Evolutionary conservation across 2,797 vertebrate species (phyloP).

Genomic region (Avahi laniger): DNA sequence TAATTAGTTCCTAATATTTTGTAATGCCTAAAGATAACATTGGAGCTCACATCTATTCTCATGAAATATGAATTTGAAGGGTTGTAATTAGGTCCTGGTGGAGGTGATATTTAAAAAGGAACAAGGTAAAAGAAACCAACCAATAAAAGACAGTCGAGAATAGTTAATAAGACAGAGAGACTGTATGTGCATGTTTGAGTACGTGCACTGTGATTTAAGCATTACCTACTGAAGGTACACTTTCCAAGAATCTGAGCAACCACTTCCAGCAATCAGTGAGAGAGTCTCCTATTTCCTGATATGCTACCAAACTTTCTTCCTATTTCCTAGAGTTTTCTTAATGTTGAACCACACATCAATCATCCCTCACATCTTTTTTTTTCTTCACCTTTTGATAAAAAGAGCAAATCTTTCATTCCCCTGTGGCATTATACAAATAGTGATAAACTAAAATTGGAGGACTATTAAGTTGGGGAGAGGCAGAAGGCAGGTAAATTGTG

Average conservation of each 20-base stretch:
- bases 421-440: not conserved
- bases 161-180: not conserved
- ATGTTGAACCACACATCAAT: not conserved
- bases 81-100: conserved; percentile 63
- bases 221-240: not conserved
- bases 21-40: conserved; percentile 44
- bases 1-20: conserved; percentile 36
- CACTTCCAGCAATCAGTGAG: not conserved
- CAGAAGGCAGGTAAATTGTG: not conserved
- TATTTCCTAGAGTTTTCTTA: not conserved
- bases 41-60: not conserved
- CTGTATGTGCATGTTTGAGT: rapidly evolving
- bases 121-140: conserved; percentile 46
- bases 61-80: conserved; percentile 33
- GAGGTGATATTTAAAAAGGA: conserved; percentile 64
- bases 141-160: conserved; percentile 17
- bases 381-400: not conserved
- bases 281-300: not conserved
- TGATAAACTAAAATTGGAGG: not conserved
- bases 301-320: not conserved
- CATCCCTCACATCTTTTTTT: not conserved
- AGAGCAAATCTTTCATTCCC: not conserved
- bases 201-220: not conserved
- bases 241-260: not conserved
- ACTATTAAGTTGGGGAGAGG: not conserved